phyloP scores from a whole-genome alignment of 35 echinoderm and acorn worm species.

The Stichopus chloronotus region DNA sequence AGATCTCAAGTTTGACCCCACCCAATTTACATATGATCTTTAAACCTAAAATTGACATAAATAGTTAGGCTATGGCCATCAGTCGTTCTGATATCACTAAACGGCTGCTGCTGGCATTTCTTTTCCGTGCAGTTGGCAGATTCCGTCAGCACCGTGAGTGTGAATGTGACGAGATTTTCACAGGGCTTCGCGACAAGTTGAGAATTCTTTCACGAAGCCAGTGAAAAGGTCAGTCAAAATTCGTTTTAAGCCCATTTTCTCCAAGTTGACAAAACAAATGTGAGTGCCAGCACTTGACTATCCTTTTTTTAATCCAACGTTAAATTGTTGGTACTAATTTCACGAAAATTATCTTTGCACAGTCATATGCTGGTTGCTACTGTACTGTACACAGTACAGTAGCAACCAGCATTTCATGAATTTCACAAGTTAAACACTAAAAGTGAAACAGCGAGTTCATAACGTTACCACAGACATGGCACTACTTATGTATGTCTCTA shows the following conservation, averaged over 20 bases:
- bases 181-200: slow-evolving; percentile 29
- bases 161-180: not conserved
- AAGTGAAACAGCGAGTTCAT: no score
- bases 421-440: no score
- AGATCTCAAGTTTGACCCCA: slow-evolving; percentile 60
- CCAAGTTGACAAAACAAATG: no score
- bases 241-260: not conserved
- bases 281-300: not conserved
- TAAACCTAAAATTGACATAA: not conserved
- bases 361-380: no score
- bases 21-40: slow-evolving; percentile 57
- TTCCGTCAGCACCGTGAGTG: not conserved
- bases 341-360: not conserved
- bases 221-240: not conserved
- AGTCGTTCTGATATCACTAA: not conserved
- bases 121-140: no score
- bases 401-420: no score
- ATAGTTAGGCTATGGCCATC: not conserved
- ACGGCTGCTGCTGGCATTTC: not conserved
- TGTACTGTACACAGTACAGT: no score
- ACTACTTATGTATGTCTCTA: no score
- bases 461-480: no score
- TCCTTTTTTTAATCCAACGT: not conserved
- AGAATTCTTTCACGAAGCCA: slow-evolving; percentile 40
- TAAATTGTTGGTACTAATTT: not conserved